phyloP scores from a whole-genome alignment of 2,113 vertebrate genomes.

The Choloepus hoffmanni region DNA sequence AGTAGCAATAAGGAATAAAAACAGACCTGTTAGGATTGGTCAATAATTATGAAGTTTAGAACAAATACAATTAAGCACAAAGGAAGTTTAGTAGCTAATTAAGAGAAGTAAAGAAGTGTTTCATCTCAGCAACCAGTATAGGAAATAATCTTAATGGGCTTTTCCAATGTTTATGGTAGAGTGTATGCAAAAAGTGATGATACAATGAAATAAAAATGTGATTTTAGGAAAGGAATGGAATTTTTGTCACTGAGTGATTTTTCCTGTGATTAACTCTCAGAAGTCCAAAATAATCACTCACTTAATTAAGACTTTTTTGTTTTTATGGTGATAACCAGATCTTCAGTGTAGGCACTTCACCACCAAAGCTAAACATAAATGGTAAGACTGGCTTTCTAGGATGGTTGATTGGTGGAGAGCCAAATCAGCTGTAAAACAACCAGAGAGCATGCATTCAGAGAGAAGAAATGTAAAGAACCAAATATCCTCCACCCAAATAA shows the following conservation, averaged over 20 bases:
- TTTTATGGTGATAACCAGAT: neutral
- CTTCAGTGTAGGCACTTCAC: neutral
- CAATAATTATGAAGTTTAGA: conserved; percentile 70
- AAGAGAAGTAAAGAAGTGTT: conserved; percentile 61
- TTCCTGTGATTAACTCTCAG: neutral
- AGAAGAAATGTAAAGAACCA: neutral
- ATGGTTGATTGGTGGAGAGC: neutral
- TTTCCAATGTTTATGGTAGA: conserved; percentile 67
- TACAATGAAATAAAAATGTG: neutral
- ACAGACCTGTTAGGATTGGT: conserved; percentile 73
- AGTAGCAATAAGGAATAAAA: conserved; percentile 72
- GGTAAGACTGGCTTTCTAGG: neutral
- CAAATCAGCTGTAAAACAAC: neutral
- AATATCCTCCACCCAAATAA: neutral
- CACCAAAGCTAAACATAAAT: neutral
- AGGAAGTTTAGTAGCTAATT: conserved; percentile 73
- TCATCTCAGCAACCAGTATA: conserved; percentile 64
- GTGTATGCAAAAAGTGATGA: conserved; percentile 40
- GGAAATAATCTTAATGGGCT: conserved; percentile 34
- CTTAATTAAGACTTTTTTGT: neutral
- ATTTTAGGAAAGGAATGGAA: neutral
- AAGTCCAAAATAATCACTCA: conserved; percentile 11
- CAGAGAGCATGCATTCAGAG: neutral
- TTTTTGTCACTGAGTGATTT: neutral
- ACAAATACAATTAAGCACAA: conserved; percentile 68